phyloP scores from a whole-genome alignment of 1,140 invertebrate species.

The Drosophila orosa region DNA sequence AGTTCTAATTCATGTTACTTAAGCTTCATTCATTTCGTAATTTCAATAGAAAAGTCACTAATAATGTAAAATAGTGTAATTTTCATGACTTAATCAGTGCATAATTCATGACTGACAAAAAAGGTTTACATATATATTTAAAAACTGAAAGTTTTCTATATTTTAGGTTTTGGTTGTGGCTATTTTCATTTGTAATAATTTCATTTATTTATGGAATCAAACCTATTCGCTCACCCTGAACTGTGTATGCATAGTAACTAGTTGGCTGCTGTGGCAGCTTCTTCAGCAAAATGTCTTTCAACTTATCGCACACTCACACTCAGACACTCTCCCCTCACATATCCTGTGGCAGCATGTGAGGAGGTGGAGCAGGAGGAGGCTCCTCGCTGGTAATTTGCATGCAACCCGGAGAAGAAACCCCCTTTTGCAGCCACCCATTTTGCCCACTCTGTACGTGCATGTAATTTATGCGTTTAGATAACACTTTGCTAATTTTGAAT shows the following conservation, averaged over 20 bases:
- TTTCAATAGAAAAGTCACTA: too few species aligned
- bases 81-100: neutral
- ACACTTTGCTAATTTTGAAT: conserved; percentile 83
- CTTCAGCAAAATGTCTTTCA: conserved; percentile 79
- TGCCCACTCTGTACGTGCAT: conserved; percentile 72
- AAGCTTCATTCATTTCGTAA: too few species aligned
- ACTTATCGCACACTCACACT: conserved; percentile 64
- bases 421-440: conserved; percentile 25
- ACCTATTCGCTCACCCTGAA: neutral
- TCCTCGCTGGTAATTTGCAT: conserved; percentile 71
- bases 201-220: neutral
- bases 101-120: neutral
- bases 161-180: neutral
- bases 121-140: neutral
- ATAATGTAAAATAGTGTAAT: neutral
- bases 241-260: conserved; percentile 44
- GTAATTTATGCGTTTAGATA: conserved; percentile 83
- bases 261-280: conserved; percentile 76
- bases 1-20: too few species aligned
- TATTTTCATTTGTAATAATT: neutral
- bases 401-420: conserved; percentile 35
- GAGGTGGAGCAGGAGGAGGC: conserved; percentile 22
- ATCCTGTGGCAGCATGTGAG: conserved; percentile 35
- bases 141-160: neutral
- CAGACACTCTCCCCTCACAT: conserved; percentile 3